Evolutionary conservation across 2,113 vertebrate species (phyloP).

Genomic region (Myiozetetes cayanensis): DNA sequence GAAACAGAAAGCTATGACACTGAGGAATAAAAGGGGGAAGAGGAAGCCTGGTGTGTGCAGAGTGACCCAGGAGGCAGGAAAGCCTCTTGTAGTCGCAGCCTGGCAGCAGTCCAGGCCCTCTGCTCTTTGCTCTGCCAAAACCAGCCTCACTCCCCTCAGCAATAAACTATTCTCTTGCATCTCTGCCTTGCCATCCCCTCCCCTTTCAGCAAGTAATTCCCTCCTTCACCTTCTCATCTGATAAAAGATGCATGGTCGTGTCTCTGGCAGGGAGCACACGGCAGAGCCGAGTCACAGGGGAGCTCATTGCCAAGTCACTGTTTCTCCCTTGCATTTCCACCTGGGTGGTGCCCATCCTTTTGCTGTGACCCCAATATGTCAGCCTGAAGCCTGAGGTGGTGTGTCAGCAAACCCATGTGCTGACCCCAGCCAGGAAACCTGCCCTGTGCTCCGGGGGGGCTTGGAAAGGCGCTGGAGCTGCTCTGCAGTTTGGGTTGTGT

Average conservation of each 20-base stretch:
- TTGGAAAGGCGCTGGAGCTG: not conserved
- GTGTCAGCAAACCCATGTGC: not conserved
- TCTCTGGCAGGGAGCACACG: not conserved
- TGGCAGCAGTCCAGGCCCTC: not conserved
- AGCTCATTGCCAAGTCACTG: not conserved
- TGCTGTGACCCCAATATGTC: not conserved
- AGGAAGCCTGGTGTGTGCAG: not conserved
- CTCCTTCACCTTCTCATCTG: not conserved
- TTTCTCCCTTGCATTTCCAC: not conserved
- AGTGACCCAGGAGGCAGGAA: not conserved
- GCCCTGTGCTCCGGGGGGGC: not conserved
- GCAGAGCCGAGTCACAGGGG: not conserved
- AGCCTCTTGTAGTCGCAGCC: conserved; percentile 6
- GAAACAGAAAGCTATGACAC: accelerated
- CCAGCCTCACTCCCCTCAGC: not conserved
- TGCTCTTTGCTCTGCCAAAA: not conserved
- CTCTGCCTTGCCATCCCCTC: not conserved
- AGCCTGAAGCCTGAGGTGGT: not conserved
- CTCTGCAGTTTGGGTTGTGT: not conserved
- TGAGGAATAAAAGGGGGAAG: not conserved
- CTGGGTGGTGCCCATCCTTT: not conserved
- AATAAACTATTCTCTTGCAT: not conserved
- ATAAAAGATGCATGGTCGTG: conserved; percentile 4
- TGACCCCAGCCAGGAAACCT: not conserved
- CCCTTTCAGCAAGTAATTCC: not conserved